Percentiles rank a stretch among this genome's conserved stretches.
Evolutionary conservation across 1,140 invertebrate genomes (phyloP).

Genomic region (Saccostrea cuccullata): DNA sequence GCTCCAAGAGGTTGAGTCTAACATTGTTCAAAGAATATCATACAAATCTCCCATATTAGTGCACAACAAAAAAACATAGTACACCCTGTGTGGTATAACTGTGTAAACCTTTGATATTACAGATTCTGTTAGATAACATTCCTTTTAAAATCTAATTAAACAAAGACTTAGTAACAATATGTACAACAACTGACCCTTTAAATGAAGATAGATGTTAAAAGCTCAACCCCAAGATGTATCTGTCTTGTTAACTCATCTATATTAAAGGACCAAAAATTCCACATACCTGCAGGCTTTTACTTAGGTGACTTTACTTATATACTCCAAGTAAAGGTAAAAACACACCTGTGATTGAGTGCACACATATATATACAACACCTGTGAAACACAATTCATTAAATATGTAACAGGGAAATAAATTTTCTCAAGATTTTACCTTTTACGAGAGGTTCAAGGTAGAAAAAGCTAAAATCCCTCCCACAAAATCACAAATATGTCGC

Average conservation of each 20-base stretch:
- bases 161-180: not conserved
- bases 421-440: not conserved
- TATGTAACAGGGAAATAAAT: constrained; percentile 3
- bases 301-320: not conserved
- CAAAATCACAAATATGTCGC: constrained; percentile 5
- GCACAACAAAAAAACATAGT: not conserved
- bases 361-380: constrained; percentile 6
- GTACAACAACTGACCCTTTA: constrained; percentile 6
- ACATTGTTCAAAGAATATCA: not conserved
- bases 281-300: constrained; percentile 7
- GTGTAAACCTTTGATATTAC: constrained; percentile 7
- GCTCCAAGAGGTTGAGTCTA: not conserved
- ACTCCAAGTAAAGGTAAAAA: not conserved
- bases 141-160: not conserved
- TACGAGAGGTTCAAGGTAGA: not conserved
- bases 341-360: constrained; percentile 9
- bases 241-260: not conserved
- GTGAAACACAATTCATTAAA: constrained; percentile 18
- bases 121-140: constrained; percentile 1
- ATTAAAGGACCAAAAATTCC: not conserved
- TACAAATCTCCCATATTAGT: not conserved
- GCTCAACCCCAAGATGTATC: not conserved
- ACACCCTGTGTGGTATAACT: not conserved
- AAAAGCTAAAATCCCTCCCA: not conserved
- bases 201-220: not conserved